These are phyloP conservation scores for Megamerina dolium DNA, from an alignment of 2,888 invertebrate genomes.

Conservation along the genomic window DNA sequence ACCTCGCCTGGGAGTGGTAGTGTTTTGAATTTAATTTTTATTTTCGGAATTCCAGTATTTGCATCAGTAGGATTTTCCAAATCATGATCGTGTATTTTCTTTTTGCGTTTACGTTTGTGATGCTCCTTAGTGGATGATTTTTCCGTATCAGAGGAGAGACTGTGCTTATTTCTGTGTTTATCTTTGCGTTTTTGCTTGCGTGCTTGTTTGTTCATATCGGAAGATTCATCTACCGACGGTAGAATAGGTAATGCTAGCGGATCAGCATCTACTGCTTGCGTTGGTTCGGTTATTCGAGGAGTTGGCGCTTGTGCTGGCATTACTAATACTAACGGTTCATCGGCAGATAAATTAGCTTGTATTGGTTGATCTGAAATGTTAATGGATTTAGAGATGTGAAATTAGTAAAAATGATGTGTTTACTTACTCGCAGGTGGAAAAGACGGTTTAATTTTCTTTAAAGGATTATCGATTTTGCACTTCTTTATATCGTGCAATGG, in stretches of 20 bases:
- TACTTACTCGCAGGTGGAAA: too few relatives aligned
- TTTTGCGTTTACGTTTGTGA: constrained; percentile 74
- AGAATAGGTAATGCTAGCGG: constrained; percentile 24
- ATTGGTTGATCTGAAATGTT: constrained; percentile 7
- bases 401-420: too few relatives aligned
- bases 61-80: constrained; percentile 52
- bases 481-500: constrained; percentile 12
- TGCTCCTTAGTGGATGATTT: constrained; percentile 66
- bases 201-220: constrained; percentile 32
- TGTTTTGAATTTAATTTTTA: constrained; percentile 63
- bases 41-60: constrained; percentile 58
- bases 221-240: constrained; percentile 27
- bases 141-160: constrained; percentile 48
- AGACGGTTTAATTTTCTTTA: too few relatives aligned
- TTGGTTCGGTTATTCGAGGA: constrained; percentile 15
- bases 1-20: constrained; percentile 54
- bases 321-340: constrained; percentile 21
- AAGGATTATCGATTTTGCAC: too few relatives aligned
- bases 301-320: constrained; percentile 17
- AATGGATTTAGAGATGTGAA: too few relatives aligned
- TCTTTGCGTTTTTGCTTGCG: constrained; percentile 67
- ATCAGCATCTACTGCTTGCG: constrained; percentile 16
- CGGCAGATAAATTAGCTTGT: constrained; percentile 15
- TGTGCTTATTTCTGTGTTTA: constrained; percentile 67
- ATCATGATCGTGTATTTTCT: constrained; percentile 61